Percentiles rank a stretch among this genome's conserved stretches.
Evolutionary conservation across 2,113 vertebrate species (phyloP).

Genomic region (Neogobius melanostomus): DNA sequence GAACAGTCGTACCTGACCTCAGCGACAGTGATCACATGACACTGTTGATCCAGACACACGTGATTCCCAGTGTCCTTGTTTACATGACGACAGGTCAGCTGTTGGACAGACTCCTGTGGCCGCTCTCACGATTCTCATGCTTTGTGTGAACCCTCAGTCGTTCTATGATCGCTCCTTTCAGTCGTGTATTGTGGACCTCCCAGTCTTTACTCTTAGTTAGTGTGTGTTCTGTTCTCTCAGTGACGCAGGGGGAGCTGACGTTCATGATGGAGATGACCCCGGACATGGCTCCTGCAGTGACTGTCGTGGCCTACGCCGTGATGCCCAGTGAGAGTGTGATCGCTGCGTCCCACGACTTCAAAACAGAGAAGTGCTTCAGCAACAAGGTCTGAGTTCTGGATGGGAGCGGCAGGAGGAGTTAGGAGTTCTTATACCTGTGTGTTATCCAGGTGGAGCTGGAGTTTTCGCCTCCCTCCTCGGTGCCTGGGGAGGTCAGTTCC

Average conservation of each 20-base stretch:
- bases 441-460: conserved; percentile 60
- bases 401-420: not conserved
- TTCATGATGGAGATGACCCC: conserved; percentile 68
- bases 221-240: conserved; percentile 39
- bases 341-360: conserved; percentile 73
- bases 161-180: no score
- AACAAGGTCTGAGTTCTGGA: conserved; percentile 76
- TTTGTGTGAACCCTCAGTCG: no score
- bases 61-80: no score
- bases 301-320: conserved; percentile 77
- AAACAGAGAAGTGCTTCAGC: conserved; percentile 79
- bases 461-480: conserved; percentile 69
- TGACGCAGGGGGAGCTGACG: conserved; percentile 64
- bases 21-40: no score
- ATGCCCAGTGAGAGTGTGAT: conserved; percentile 79
- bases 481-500: conserved; percentile 70
- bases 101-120: no score
- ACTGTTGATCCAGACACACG: no score
- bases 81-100: no score
- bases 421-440: conserved; percentile 7
- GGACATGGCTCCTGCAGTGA: conserved; percentile 69
- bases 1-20: no score
- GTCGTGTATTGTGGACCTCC: no score
- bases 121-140: no score
- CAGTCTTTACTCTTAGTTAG: no score